Evolutionary conservation across 2,888 invertebrate species (phyloP), one percentile per base, ranked within the genome.

Genomic region (Pediacus dermestoides): DNA sequence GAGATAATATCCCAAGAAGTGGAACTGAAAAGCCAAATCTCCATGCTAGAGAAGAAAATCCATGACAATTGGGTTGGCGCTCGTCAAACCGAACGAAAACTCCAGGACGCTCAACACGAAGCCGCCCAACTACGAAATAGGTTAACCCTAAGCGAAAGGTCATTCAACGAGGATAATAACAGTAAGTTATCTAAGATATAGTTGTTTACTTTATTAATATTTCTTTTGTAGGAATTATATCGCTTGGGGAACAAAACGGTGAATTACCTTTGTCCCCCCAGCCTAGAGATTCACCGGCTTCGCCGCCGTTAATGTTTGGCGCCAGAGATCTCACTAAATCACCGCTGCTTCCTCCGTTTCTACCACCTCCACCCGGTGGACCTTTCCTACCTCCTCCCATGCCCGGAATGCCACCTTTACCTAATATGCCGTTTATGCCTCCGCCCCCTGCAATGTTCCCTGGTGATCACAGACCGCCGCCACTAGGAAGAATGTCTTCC

Each of bases 1-100:
- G 92, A 92, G 72, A 80, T 92, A 43, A 77, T 88, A n/a, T 88
- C 89, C 39, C 89, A 89, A 66, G 86, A 90, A 65, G 83, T 79
- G 44, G 75, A 77, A 48, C 68, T 76, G 48, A 78, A 78, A 59
- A 72, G 70, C 57, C 88, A 89, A 60, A 81, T 89, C 50, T 78
- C 88, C 36, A 78, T 80, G 39, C 74, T 88, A 39, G 91, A 92
- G 68, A 81, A 85, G 56, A 86, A 89, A 49, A 84, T 88, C 9
- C 90, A 92, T 68, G 84, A 87, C 59, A 83, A 85, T 49, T 89
- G 88, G 92, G 79, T 93, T 35, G 78, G 82, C 41, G 85, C 89
- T 8, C 74, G 91, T 32, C 85, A 88, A 59, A 83, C 85, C 18
- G 83, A 88, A 63, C 77, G 92, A 16, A 87, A 85, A 53, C 75